Evolutionary conservation across 1,140 invertebrate species (phyloP), one percentile per base, ranked within the genome.

Genomic region (Anoplolepis gracilipes): DNA sequence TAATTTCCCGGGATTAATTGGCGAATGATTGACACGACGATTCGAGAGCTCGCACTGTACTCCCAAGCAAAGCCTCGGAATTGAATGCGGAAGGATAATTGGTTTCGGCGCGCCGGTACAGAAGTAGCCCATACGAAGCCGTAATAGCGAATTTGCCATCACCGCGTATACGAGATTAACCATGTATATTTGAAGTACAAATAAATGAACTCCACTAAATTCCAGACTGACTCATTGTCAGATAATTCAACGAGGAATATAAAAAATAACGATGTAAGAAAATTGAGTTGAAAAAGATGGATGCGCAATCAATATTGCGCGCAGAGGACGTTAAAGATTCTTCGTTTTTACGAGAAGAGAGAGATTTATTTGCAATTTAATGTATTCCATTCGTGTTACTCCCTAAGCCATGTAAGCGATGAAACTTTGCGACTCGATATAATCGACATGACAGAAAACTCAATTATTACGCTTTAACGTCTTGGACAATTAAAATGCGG

Each of bases 1-100:
- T 89, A 89, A 89, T 89, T 89, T 88, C 87, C 84, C 84, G 57
- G 70, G 87, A 89, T 89, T 89, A 89, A 89, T 89, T 89, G 84
- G 88, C 87, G 87, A 89, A 85, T 89, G 88, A 89, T 89, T 89
- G 88, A 89, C 88, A 86, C 84, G 88, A 70, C 82, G 87, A 88
- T 89, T 89, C 87, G 88, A 89, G 88, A 82, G 76, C 46, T 7
- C 64, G 59, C 39, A 55, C 53, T 87, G 69, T 76, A 59, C 61
- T 81, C 57, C 84, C 30, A 79, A 59, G 64, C 70, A 39, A 72
- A 81, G 84, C 42, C 46, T 85, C 87, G 87, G 85, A 88, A 87
- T 85, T 72, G 57, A 88, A 82, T 88, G 84, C 88, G 72, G 87
- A 70, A 89, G 84, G 87, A 86, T 89, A 89, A 89, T 89, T 89